Conservation (phyloP, 2,888 invertebrate species). For the Cylindroiulus punctatus region DNA sequence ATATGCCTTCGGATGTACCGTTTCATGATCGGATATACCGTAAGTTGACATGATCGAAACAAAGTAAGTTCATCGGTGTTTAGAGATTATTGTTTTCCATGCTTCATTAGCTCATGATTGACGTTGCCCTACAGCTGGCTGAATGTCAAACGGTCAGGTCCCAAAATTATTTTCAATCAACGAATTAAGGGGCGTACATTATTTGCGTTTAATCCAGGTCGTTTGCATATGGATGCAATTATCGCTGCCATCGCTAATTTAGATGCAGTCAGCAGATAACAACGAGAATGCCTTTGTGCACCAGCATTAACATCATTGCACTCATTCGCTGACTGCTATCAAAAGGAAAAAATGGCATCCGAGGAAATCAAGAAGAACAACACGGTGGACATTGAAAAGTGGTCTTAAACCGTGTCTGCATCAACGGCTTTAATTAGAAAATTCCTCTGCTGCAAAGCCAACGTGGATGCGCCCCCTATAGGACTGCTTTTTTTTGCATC, state of each 20-base stretch:
- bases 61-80: not conserved
- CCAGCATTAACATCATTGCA: not conserved
- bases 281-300: slow-evolving; percentile 23
- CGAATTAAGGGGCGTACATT: not conserved
- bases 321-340: not conserved
- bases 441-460: not conserved
- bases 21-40: no score
- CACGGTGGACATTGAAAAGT: slow-evolving; percentile 41
- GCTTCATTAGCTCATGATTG: not conserved
- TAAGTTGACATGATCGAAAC: not conserved
- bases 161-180: not conserved
- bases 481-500: slow-evolving; percentile 13
- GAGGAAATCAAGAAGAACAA: not conserved
- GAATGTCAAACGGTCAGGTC: not conserved
- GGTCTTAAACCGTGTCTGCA: slow-evolving; percentile 16
- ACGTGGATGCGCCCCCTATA: not conserved
- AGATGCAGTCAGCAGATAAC: slow-evolving; percentile 19
- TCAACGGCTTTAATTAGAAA: slow-evolving; percentile 33
- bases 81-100: not conserved
- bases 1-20: no score
- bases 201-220: slow-evolving; percentile 25
- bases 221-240: not conserved
- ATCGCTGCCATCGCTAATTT: not conserved
- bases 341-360: slow-evolving; percentile 33
- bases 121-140: not conserved